Evolutionary conservation across 2,113 vertebrate genomes (phyloP).

Genomic region (Danio rerio): GRCz12tu NC_133178.1:21188501-21189000

Average conservation of each 20-base stretch:
- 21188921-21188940: background rate
- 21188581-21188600: no score
- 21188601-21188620: no score
- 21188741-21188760: background rate
- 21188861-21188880: background rate
- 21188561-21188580: no score
- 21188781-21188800: background rate
- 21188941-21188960: conserved; percentile 1
- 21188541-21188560: no score
- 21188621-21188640: no score
- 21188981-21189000: background rate
- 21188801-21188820: background rate
- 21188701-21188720: background rate
- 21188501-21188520: no score
- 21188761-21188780: background rate
- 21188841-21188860: background rate
- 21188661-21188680: no score
- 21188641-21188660: no score
- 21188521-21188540: no score
- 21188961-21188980: conserved; percentile 4
- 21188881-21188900: background rate
- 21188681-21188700: background rate
- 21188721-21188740: background rate
- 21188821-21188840: background rate
- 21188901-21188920: background rate